Conservation (phyloP, 30 jellyfish, hydroid and myxozoan genomes). For the Sanderia malayensis region DNA sequence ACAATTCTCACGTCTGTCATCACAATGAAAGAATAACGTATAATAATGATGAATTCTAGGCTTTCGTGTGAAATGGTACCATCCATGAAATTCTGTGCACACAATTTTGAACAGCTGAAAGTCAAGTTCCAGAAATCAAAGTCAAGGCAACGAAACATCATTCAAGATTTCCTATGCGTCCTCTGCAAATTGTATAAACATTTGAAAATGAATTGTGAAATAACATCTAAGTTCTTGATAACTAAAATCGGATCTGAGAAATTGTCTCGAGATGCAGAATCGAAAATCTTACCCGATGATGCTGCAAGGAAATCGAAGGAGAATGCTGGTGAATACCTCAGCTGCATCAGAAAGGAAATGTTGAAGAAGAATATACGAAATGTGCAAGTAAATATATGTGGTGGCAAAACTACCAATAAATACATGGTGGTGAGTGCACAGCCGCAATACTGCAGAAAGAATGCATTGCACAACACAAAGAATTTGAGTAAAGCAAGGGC, state of each 20-base stretch:
- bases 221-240: slow-evolving; percentile 37
- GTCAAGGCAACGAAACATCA: slow-evolving; percentile 22
- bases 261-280: slow-evolving; percentile 2
- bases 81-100: slow-evolving; percentile 11
- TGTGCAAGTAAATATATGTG: background rate
- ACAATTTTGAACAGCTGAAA: slow-evolving; percentile 3
- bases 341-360: background rate
- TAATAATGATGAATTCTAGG: no score
- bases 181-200: slow-evolving; percentile 69
- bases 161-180: slow-evolving; percentile 63
- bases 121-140: slow-evolving; percentile 18
- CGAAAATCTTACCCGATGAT: background rate
- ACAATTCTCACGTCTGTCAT: no score
- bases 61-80: slow-evolving; percentile 35
- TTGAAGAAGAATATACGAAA: background rate
- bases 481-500: slow-evolving; percentile 9
- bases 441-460: background rate
- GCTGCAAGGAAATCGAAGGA: background rate
- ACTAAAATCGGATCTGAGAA: slow-evolving; percentile 16
- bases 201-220: slow-evolving; percentile 37
- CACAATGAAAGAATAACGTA: no score
- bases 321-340: background rate
- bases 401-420: background rate
- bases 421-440: background rate
- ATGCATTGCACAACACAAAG: background rate